Evolutionary conservation across 2,888 invertebrate species (phyloP), one percentile per base, ranked within the genome.

Genomic region (Toxonevra muliebris): DNA sequence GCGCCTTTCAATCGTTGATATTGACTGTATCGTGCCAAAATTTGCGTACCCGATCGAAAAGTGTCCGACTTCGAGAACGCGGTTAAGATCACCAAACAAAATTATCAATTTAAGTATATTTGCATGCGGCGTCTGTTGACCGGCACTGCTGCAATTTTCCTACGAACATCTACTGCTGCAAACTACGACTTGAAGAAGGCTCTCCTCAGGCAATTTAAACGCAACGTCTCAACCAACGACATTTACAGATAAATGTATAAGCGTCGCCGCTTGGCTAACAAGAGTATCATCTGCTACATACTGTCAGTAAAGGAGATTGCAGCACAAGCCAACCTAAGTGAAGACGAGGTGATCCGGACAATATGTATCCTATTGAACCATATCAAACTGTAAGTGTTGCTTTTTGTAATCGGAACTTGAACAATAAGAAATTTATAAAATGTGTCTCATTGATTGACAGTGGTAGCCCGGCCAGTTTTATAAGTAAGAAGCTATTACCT

Each of bases 381-480:
- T 64, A 57, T 52, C 64, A 70, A 52, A 30, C 58, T 59, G 64
- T 69, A 50, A 69, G 70, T 65, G 58, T 69, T 64, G 57, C 61
- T 17, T 58, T 64, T 57, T 54, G 55, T 63, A 59, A 41, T 59
- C 57, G 17, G 20, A 48, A 30, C 13, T 17, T 61, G 43, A 53
- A 61, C 42, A 19, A 54, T 61, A 19, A 12, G 1, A 61, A 53
- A 61, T 8, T 62, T 0, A 15, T 30, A 52, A 53, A 62, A 15
- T 55, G 17, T n/a, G 20, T 41, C 43, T 66, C 67, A 52, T 45
- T 69, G 19, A 41, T 71, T 48, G 71, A 69, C 17, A 71, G 54
- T 48, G 69, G 69, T 12, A 69, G 69, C 58, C 69, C 68, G 15
- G 42, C 63, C 58, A 69, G 69, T 17, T 69, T 71, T 20, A 48